Conservation (phyloP, 2,888 invertebrate genomes). For the Syritta pipiens region DNA sequence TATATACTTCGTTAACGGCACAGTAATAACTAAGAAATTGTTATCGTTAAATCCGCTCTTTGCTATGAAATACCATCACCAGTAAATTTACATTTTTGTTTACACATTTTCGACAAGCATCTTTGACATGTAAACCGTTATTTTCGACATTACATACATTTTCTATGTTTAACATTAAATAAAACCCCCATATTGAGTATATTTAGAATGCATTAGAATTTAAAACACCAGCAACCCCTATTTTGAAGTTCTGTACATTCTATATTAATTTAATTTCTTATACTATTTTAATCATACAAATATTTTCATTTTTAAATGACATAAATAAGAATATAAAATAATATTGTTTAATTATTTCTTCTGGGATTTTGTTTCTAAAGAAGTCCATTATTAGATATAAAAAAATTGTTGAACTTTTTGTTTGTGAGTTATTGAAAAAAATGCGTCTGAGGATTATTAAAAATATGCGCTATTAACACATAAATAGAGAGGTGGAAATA, state of each 20-base stretch:
- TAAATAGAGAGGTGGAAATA: too few relatives aligned
- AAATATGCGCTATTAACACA: too few relatives aligned
- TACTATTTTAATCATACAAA: slow-evolving; percentile 50
- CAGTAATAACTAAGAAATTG: slow-evolving; percentile 9
- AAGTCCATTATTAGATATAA: too few relatives aligned
- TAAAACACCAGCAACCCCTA: slow-evolving; percentile 68
- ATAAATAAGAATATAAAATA: slow-evolving; percentile 1
- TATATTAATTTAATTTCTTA: slow-evolving; percentile 46
- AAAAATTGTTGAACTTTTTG: too few relatives aligned
- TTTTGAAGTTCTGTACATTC: slow-evolving; percentile 55
- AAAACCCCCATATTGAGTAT: slow-evolving; percentile 47
- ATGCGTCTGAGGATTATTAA: too few relatives aligned
- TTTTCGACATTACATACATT: not conserved
- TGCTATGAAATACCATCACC: too few relatives aligned
- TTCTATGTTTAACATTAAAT: not conserved
- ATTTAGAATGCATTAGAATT: slow-evolving; percentile 62
- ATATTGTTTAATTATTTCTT: not conserved
- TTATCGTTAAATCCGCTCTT: slow-evolving; percentile 30
- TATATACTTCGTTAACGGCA: too few relatives aligned
- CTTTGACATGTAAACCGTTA: slow-evolving; percentile 22
- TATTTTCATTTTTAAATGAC: too few relatives aligned
- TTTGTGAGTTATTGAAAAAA: too few relatives aligned
- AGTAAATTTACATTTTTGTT: too few relatives aligned
- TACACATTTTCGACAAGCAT: slow-evolving; percentile 35
- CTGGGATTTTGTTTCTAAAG: not conserved